Evolutionary conservation across 2,113 vertebrate genomes (phyloP).

Genomic region (Nerophis lumbriciformis): DNA sequence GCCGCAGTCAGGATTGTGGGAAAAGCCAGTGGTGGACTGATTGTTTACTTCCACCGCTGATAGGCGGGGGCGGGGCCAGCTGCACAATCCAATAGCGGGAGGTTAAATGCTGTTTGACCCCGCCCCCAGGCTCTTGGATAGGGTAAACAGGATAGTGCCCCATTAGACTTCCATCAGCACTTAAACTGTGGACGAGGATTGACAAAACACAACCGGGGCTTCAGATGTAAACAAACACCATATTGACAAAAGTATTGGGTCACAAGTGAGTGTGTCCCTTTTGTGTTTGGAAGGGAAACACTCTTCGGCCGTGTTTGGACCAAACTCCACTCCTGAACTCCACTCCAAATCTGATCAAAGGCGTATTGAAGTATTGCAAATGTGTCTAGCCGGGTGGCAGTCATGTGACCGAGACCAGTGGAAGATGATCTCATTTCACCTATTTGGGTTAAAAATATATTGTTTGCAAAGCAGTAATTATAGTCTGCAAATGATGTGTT

Average conservation of each 20-base stretch:
- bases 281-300: not conserved
- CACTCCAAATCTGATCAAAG: too few relatives aligned
- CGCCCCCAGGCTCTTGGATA: constrained; percentile 10
- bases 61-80: constrained; percentile 15
- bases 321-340: too few relatives aligned
- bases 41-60: constrained; percentile 20
- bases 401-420: too few relatives aligned
- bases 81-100: constrained; percentile 28
- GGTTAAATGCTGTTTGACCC: constrained; percentile 44
- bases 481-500: too few relatives aligned
- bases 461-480: too few relatives aligned
- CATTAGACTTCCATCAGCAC: constrained; percentile 45
- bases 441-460: too few relatives aligned
- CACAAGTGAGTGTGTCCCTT: not conserved
- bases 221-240: constrained; percentile 21
- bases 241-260: too few relatives aligned
- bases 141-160: constrained; percentile 39
- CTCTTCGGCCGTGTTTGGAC: too few relatives aligned
- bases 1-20: not conserved
- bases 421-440: too few relatives aligned
- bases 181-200: constrained; percentile 45
- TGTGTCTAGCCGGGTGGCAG: too few relatives aligned
- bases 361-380: too few relatives aligned
- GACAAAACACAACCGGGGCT: constrained; percentile 14
- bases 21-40: not conserved